phyloP scores from a whole-genome alignment of 2,888 invertebrate genomes.

The Villa cingulata region DNA sequence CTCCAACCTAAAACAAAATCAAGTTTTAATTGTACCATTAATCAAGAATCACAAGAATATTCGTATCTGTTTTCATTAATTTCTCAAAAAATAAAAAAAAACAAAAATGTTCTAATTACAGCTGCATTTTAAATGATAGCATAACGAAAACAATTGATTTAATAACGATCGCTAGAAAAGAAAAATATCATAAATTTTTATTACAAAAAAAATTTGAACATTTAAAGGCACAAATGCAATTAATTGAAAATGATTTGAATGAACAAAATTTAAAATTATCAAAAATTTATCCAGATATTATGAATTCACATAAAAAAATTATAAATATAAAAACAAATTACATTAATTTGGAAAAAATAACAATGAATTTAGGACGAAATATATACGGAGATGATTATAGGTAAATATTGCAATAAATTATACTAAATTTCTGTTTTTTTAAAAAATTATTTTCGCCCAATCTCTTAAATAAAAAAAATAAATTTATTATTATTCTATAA shows the following conservation, averaged over 20 bases:
- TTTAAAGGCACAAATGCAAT: slow-evolving; percentile 23
- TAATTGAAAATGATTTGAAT: slow-evolving; percentile 20
- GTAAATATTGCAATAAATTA: slow-evolving; percentile 17
- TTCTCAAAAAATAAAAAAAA: too few species aligned
- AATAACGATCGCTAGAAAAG: slow-evolving; percentile 25
- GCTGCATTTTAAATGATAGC: slow-evolving; percentile 25
- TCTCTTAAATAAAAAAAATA: too few species aligned
- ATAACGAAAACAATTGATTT: slow-evolving; percentile 27
- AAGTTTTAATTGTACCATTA: too few species aligned
- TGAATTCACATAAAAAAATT: slow-evolving; percentile 25
- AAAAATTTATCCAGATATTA: slow-evolving; percentile 28
- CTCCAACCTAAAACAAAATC: too few species aligned
- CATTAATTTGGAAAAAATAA: slow-evolving; percentile 23
- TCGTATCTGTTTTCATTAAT: too few species aligned
- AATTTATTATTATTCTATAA: too few species aligned
- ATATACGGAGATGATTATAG: slow-evolving; percentile 23
- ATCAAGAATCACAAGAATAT: too few species aligned
- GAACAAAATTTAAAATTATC: slow-evolving; percentile 25
- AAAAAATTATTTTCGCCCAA: too few species aligned
- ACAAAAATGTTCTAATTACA: slow-evolving; percentile 9
- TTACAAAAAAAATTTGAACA: slow-evolving; percentile 25
- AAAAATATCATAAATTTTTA: slow-evolving; percentile 24
- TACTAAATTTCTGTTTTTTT: too few species aligned
- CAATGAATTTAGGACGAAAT: slow-evolving; percentile 24
- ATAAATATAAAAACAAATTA: slow-evolving; percentile 25